These are phyloP conservation scores for Aptenodytes forsteri DNA, from an alignment of 2,113 vertebrate genomes.

Conservation along the genomic window DNA sequence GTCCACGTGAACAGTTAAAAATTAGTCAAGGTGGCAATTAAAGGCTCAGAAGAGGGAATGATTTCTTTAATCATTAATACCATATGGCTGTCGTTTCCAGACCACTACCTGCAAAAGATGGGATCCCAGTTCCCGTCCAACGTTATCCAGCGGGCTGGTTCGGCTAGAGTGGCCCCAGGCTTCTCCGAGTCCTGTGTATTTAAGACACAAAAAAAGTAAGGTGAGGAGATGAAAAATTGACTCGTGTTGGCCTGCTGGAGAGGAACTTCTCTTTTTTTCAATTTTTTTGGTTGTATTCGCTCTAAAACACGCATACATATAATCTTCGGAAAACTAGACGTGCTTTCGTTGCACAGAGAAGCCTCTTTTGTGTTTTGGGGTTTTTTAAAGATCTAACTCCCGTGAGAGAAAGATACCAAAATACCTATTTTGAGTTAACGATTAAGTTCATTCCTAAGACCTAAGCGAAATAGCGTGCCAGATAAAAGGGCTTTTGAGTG, in stretches of 20 bases:
- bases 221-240: not conserved
- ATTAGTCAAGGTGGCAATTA: constrained; percentile 54
- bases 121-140: constrained; percentile 91
- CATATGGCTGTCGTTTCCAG: not conserved
- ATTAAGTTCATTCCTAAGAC: not conserved
- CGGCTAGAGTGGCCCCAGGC: constrained; percentile 94
- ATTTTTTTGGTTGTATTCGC: not conserved
- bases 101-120: constrained; percentile 91
- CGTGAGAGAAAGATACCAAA: not conserved
- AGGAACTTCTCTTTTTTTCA: not conserved
- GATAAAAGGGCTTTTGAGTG: not conserved
- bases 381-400: not conserved
- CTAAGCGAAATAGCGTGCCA: not conserved
- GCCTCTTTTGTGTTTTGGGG: not conserved
- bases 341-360: not conserved
- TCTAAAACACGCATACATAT: not conserved
- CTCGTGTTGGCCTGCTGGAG: not conserved
- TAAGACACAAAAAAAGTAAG: not conserved
- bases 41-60: constrained; percentile 20
- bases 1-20: constrained; percentile 37
- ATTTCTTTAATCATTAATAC: constrained; percentile 66
- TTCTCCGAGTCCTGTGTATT: constrained; percentile 89
- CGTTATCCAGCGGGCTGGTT: constrained; percentile 87
- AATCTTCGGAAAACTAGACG: not conserved
- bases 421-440: not conserved